Percentiles rank a stretch among this genome's conserved stretches.
Evolutionary conservation across 2,888 invertebrate genomes (phyloP).

Genomic region (Gryllus longicercus): DNA sequence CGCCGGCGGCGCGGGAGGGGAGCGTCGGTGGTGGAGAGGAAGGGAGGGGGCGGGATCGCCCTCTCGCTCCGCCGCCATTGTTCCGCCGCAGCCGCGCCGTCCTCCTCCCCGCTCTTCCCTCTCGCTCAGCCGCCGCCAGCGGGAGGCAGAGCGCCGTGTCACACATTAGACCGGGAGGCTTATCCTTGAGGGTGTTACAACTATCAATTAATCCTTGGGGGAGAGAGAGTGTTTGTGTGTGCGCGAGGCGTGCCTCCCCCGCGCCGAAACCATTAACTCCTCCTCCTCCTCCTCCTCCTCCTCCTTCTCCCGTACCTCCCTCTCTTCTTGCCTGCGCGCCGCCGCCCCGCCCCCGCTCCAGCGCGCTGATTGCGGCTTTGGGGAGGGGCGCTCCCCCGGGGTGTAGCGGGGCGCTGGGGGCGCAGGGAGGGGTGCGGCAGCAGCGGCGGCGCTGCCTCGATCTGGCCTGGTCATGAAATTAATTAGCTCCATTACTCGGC

Average conservation of each 20-base stretch:
- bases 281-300: background rate
- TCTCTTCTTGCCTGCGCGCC: background rate
- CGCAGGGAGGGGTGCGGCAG: background rate
- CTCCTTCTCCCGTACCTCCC: conserved; percentile 22
- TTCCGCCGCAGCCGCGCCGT: background rate
- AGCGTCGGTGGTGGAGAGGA: too few species aligned
- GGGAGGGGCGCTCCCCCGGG: background rate
- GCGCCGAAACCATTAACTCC: background rate
- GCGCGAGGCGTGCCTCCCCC: background rate
- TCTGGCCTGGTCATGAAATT: conserved; percentile 35
- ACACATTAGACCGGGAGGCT: background rate
- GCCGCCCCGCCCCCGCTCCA: background rate
- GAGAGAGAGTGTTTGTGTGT: background rate
- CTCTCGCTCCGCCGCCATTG: background rate
- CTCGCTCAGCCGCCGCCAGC: too few species aligned
- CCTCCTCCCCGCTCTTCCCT: too few species aligned
- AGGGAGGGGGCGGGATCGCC: background rate
- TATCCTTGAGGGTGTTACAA: background rate
- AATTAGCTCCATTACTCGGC: conserved; percentile 34
- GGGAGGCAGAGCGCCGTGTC: too few species aligned
- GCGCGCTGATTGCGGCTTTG: conserved; percentile 20
- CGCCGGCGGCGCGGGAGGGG: conserved; percentile 20
- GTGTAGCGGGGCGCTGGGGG: background rate
- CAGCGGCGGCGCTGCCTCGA: background rate
- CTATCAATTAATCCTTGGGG: background rate